Evolutionary conservation across 2,113 vertebrate species (phyloP).

Genomic region (Mirounga angustirostris): DNA sequence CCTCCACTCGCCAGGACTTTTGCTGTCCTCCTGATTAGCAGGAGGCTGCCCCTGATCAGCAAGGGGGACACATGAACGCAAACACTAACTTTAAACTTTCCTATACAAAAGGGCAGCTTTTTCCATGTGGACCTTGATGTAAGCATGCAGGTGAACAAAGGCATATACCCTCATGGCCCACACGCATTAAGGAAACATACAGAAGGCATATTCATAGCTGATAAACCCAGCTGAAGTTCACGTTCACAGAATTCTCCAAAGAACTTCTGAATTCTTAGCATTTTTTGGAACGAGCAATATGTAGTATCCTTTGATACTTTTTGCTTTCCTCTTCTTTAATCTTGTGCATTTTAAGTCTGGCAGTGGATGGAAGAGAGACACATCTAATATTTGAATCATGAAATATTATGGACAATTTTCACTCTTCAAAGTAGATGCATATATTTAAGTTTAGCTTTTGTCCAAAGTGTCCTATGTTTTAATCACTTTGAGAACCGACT

Average conservation of each 20-base stretch:
- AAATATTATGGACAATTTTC: background rate
- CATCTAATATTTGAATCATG: slow-evolving; percentile 15
- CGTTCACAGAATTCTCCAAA: background rate
- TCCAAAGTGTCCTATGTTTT: slow-evolving; percentile 21
- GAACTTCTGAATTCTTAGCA: slow-evolving; percentile 39
- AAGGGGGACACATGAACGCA: background rate
- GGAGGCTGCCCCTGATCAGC: background rate
- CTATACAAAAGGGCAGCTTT: background rate
- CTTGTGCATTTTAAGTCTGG: background rate
- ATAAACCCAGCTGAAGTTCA: background rate
- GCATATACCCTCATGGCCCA: background rate
- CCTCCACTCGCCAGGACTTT: background rate
- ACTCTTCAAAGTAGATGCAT: background rate
- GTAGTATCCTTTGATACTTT: background rate
- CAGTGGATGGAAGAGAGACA: background rate
- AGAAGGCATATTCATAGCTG: background rate
- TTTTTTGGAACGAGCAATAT: background rate
- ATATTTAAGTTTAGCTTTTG: slow-evolving; percentile 38
- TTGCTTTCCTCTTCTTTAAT: slow-evolving; percentile 19
- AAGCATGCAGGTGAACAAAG: background rate
- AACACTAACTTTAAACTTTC: background rate
- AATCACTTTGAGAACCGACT: slow-evolving; percentile 46
- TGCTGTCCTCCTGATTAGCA: background rate
- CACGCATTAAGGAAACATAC: background rate
- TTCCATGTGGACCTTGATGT: background rate